A percentile compares a stretch with the other conserved stretches of the same genome.
Conservation (phyloP, 2,113 vertebrate genomes). For the Pygoscelis adeliae region DNA sequence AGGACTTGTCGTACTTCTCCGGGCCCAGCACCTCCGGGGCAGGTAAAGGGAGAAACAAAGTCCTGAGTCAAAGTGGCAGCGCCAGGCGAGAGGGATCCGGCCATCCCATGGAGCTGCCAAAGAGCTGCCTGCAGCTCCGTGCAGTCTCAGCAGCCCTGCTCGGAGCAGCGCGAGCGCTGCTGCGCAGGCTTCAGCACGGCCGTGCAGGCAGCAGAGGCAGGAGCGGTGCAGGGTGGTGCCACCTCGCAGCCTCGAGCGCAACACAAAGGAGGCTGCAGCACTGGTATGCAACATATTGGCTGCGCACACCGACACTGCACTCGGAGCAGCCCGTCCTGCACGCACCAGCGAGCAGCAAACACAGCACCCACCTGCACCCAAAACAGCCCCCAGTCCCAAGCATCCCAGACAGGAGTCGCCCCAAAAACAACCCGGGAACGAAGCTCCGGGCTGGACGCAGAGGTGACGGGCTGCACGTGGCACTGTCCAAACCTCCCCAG, state of each 20-base stretch:
- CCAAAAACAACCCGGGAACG: too few species aligned
- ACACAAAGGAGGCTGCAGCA: neutral
- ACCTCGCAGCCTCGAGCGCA: neutral
- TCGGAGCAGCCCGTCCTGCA: neutral
- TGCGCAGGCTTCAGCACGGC: accelerated
- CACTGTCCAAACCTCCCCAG: neutral
- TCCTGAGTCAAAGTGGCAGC: neutral
- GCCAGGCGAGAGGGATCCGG: accelerated
- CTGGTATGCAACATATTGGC: accelerated
- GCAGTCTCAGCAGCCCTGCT: neutral
- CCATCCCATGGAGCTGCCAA: accelerated
- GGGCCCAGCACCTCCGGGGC: slow-evolving; percentile 97
- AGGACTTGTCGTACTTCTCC: slow-evolving; percentile 98
- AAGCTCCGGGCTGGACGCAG: neutral
- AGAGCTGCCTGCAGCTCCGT: neutral
- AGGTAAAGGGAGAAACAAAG: slow-evolving; percentile 31
- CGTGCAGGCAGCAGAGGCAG: neutral
- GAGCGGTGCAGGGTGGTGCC: neutral
- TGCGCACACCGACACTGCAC: accelerated
- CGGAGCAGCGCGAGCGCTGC: neutral
- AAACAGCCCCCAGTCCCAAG: neutral
- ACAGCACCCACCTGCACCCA: neutral
- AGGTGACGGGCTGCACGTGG: accelerated
- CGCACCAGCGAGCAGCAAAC: accelerated
- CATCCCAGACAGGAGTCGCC: neutral